phyloP scores from a whole-genome alignment of 2,797 vertebrate genomes.

The Gymnocypris eckloni region DNA sequence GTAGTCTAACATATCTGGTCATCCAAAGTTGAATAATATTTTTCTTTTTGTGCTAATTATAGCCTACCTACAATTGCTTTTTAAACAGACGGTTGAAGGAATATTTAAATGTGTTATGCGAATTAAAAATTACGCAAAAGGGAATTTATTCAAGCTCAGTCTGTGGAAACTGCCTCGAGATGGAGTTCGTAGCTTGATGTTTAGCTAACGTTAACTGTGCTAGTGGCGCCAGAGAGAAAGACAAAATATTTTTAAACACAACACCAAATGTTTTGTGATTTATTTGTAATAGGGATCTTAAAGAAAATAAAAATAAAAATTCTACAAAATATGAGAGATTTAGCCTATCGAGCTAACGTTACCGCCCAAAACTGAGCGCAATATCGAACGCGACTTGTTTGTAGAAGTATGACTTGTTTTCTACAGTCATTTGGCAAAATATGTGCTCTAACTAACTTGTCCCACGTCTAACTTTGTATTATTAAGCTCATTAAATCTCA shows the following conservation, averaged over 20 bases:
- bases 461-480: not conserved
- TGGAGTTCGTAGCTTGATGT: not conserved
- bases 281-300: not conserved
- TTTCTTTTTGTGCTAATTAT: not conserved
- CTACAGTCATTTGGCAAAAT: not conserved
- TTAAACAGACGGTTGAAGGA: not conserved
- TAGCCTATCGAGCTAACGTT: not conserved
- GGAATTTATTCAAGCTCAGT: not conserved
- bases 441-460: not conserved
- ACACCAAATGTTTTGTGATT: not conserved
- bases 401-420: not conserved
- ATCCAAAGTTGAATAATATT: not conserved
- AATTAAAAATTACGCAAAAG: not conserved
- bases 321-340: not conserved
- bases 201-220: not conserved
- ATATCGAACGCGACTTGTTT: no score
- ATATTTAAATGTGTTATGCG: not conserved
- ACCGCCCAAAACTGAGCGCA: not conserved
- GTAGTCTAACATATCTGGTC: not conserved
- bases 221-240: not conserved
- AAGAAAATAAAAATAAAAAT: not conserved
- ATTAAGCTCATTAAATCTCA: not conserved
- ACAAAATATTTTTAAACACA: not conserved
- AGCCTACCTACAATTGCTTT: not conserved
- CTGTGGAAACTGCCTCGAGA: not conserved